Conservation (phyloP, 2,797 vertebrate genomes). For the Dicrostonyx torquatus region DNA sequence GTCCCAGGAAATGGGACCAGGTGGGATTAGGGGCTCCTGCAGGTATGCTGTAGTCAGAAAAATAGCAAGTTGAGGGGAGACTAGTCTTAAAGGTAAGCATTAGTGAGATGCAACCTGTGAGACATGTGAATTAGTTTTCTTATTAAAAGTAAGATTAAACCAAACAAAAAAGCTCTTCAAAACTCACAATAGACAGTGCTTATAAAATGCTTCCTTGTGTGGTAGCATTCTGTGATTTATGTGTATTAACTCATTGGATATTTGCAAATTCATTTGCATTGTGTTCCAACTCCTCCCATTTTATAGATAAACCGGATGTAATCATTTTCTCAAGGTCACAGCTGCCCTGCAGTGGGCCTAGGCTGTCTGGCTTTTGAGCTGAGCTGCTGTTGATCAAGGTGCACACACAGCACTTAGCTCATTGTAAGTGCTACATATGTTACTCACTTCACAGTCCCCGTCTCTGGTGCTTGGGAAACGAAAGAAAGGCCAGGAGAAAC, state of each 20-base stretch:
- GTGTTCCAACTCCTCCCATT: background rate
- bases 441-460: background rate
- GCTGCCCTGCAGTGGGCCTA: background rate
- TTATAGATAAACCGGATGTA: background rate
- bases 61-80: background rate
- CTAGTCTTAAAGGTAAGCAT: background rate
- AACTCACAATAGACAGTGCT: background rate
- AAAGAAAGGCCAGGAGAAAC: background rate
- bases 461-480: background rate
- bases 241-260: background rate
- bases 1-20: background rate
- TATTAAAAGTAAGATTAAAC: slow-evolving; percentile 43
- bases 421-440: background rate
- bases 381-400: background rate
- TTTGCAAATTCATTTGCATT: background rate
- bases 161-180: background rate
- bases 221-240: background rate
- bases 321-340: background rate
- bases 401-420: too few species aligned
- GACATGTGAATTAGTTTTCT: background rate
- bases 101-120: background rate
- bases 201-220: background rate
- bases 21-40: background rate
- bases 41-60: too few species aligned
- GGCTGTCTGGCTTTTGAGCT: background rate